Evolutionary conservation across 2,113 vertebrate species (phyloP).

Genomic region (Cyanoderma ruficeps): DNA sequence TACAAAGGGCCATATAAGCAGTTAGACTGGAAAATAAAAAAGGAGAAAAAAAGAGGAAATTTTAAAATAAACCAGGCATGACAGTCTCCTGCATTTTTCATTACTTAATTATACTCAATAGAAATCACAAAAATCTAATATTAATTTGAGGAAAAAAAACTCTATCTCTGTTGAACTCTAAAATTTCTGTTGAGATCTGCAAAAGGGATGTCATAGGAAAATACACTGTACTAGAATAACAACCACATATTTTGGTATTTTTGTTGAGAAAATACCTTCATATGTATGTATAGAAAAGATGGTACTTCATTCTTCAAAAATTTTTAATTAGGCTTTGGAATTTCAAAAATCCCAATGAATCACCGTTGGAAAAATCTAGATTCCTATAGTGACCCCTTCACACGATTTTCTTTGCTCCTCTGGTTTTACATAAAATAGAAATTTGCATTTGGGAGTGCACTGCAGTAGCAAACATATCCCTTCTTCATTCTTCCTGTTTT

Average conservation of each 20-base stretch:
- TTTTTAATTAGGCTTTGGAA: background rate
- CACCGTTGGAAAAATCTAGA: background rate
- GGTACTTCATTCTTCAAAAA: background rate
- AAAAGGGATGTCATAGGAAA: background rate
- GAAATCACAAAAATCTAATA: background rate
- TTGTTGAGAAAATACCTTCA: background rate
- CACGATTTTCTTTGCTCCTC: background rate
- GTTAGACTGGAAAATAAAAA: background rate
- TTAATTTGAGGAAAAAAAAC: background rate
- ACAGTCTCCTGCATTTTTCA: background rate
- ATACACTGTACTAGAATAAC: background rate
- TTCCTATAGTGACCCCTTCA: background rate
- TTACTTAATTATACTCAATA: background rate
- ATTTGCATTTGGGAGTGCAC: background rate
- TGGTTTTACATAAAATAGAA: background rate
- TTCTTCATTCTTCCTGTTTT: background rate
- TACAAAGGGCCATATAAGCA: background rate
- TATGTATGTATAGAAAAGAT: rapidly evolving
- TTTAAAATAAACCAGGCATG: background rate
- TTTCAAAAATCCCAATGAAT: background rate
- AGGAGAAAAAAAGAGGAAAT: background rate
- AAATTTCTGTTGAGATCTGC: background rate
- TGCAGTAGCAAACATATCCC: background rate
- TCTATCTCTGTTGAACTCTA: background rate
- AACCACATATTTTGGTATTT: background rate